These are phyloP conservation scores for Scartelaos histophorus DNA, from an alignment of 2,113 vertebrate species.

Conservation along the genomic window DNA sequence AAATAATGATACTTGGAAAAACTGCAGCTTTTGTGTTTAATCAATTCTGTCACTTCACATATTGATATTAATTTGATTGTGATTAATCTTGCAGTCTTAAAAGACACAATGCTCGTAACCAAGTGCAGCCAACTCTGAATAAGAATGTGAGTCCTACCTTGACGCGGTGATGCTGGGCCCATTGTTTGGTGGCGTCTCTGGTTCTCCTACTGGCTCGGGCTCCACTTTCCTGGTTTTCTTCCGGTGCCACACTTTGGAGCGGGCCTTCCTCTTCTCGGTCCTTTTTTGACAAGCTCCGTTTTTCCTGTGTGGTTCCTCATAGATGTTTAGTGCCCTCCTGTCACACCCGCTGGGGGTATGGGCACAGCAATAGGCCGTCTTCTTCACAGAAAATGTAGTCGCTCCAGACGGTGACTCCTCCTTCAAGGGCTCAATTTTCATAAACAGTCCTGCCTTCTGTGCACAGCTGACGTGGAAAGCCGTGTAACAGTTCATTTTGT, in stretches of 20 bases:
- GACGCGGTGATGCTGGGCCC: slow-evolving; percentile 92
- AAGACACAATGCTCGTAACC: no score
- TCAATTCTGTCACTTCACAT: no score
- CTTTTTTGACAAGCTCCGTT: slow-evolving; percentile 86
- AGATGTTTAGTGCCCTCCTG: slow-evolving; percentile 89
- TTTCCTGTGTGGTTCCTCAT: slow-evolving; percentile 84
- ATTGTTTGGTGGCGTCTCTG: slow-evolving; percentile 76
- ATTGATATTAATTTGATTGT: no score
- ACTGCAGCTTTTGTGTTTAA: no score
- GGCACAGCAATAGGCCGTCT: slow-evolving; percentile 92
- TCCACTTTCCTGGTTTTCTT: slow-evolving; percentile 85
- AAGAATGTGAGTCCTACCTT: slow-evolving; percentile 77
- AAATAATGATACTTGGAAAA: no score
- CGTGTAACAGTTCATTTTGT: slow-evolving; percentile 95
- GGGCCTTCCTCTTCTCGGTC: slow-evolving; percentile 77
- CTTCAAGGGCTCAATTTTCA: slow-evolving; percentile 97
- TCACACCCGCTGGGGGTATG: slow-evolving; percentile 92
- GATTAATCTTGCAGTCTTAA: no score
- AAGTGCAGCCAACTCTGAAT: neutral
- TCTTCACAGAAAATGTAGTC: slow-evolving; percentile 91
- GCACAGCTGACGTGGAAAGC: slow-evolving; percentile 98
- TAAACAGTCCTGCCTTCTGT: slow-evolving; percentile 91
- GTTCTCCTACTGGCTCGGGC: slow-evolving; percentile 77
- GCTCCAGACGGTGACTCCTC: slow-evolving; percentile 74
- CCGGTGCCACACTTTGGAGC: slow-evolving; percentile 84